These are phyloP conservation scores for Drymodes brunneopygia DNA, from an alignment of 2,113 vertebrate genomes.

Conservation along the genomic window DNA sequence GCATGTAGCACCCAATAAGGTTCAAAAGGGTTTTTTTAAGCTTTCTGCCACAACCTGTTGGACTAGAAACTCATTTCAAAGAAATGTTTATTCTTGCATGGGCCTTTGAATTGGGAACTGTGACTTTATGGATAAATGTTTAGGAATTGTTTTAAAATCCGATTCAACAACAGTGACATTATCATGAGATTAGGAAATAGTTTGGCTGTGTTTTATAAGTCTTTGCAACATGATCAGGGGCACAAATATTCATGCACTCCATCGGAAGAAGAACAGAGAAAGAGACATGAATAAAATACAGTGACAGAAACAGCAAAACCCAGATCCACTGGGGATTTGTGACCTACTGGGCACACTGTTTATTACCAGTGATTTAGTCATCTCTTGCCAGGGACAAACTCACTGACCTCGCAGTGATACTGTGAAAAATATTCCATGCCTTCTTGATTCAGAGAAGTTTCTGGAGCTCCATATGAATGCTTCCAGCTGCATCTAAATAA, in stretches of 20 bases:
- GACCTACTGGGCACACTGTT: not conserved
- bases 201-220: not conserved
- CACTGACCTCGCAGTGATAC: not conserved
- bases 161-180: not conserved
- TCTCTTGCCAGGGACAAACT: not conserved
- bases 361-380: not conserved
- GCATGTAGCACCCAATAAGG: too few relatives aligned
- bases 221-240: not conserved
- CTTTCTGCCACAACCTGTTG: not conserved
- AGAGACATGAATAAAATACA: not conserved
- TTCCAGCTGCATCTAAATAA: not conserved
- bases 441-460: not conserved
- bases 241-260: not conserved
- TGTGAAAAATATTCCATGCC: not conserved
- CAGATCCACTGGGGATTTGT: not conserved
- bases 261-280: not conserved
- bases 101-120: not conserved
- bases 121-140: not conserved
- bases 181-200: not conserved
- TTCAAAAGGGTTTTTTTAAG: fast-evolving
- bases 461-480: not conserved
- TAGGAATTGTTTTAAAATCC: not conserved
- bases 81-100: not conserved
- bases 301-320: not conserved
- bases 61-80: not conserved